A percentile compares a stretch with the other conserved stretches of the same genome.
These are phyloP conservation scores for Bombus sylvicola DNA, from an alignment of 1,140 invertebrate genomes.

Conservation along the genomic window DNA sequence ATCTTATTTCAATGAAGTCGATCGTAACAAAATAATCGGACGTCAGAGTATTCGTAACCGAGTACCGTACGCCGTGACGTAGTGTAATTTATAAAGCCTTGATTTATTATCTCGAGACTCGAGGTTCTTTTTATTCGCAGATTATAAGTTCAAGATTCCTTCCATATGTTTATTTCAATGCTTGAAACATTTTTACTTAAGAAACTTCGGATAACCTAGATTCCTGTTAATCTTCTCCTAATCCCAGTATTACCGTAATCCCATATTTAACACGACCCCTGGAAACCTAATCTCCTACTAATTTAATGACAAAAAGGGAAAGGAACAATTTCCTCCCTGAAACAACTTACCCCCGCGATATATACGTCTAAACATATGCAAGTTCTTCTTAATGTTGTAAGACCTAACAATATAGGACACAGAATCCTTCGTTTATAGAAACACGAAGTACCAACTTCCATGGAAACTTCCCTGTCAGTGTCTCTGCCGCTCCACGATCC, in stretches of 20 bases:
- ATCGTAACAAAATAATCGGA: too few species aligned
- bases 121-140: background rate
- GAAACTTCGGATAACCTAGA: background rate
- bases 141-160: background rate
- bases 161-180: background rate
- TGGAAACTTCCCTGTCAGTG: background rate
- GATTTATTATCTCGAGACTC: background rate
- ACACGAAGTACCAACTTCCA: background rate
- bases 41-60: too few species aligned
- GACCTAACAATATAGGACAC: background rate
- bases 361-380: background rate
- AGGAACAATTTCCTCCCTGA: background rate
- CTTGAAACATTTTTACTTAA: constrained; percentile 12
- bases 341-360: background rate
- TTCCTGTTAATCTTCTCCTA: background rate
- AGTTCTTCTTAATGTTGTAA: background rate
- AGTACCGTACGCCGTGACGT: background rate
- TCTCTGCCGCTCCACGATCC: background rate
- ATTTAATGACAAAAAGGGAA: background rate
- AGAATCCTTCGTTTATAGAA: background rate
- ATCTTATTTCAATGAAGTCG: too few species aligned
- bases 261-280: background rate
- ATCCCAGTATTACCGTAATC: background rate
- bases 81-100: background rate
- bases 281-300: background rate